phyloP scores from a whole-genome alignment of 2,113 vertebrate genomes.

The Cisticola juncidis region DNA sequence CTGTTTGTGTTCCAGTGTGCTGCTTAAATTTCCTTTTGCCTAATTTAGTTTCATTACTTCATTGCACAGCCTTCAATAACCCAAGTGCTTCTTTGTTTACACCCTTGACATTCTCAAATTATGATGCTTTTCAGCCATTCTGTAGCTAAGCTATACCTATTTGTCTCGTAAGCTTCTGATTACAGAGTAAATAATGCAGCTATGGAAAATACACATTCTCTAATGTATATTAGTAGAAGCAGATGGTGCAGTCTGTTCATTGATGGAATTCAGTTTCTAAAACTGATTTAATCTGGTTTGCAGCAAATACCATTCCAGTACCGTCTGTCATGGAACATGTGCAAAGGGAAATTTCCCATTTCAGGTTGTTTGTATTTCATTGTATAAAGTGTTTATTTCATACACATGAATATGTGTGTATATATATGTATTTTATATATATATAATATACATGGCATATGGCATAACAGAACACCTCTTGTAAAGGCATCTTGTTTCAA shows the following conservation, averaged over 20 bases:
- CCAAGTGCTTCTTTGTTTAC: background rate
- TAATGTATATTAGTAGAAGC: slow-evolving; percentile 46
- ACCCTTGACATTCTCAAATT: background rate
- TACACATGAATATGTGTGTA: background rate
- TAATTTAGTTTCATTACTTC: background rate
- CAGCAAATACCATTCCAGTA: background rate
- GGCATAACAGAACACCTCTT: background rate
- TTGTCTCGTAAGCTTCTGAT: slow-evolving; percentile 5
- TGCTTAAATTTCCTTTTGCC: slow-evolving; percentile 4
- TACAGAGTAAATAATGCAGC: slow-evolving; percentile 18
- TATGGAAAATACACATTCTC: slow-evolving; percentile 44
- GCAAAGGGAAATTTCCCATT: background rate
- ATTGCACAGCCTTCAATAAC: background rate
- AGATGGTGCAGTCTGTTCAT: slow-evolving; percentile 40
- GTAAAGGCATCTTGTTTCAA: background rate
- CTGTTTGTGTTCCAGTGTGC: background rate
- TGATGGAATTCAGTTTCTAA: slow-evolving; percentile 35
- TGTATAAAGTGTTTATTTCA: background rate
- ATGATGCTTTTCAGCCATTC: background rate
- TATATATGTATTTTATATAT: no score
- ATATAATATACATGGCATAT: background rate
- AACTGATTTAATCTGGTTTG: slow-evolving; percentile 43
- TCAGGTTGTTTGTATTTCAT: background rate
- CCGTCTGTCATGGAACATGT: slow-evolving; percentile 28
- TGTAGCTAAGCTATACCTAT: background rate